phyloP scores from a whole-genome alignment of 2,888 invertebrate species.

The Drosophila emarginata region DNA sequence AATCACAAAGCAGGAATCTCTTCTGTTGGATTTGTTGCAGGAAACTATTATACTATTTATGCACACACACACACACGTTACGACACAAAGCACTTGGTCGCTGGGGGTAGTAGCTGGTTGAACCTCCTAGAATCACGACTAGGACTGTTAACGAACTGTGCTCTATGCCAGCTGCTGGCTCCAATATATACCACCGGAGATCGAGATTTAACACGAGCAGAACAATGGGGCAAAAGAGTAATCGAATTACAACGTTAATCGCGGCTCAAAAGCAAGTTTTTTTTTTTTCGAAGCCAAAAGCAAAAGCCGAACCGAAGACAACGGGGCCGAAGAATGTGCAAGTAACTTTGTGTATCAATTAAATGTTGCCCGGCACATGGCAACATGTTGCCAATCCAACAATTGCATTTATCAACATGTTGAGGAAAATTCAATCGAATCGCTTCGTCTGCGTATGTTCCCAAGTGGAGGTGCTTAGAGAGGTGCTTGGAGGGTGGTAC shows the following conservation, averaged over 20 bases:
- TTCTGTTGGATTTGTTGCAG: conserved; percentile 47
- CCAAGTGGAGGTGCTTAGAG: conserved; percentile 34
- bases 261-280: conserved; percentile 69
- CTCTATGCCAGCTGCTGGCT: conserved; percentile 79
- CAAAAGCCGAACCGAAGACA: conserved; percentile 51
- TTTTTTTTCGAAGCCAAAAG: conserved; percentile 15
- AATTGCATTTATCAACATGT: conserved; percentile 25
- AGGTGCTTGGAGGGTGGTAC: neutral
- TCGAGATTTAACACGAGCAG: conserved; percentile 57
- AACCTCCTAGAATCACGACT: conserved; percentile 83
- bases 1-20: conserved; percentile 59
- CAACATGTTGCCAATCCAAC: conserved; percentile 53
- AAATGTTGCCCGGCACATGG: conserved; percentile 43
- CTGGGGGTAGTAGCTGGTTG: conserved; percentile 73
- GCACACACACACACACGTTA: conserved; percentile 51
- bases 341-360: conserved; percentile 32
- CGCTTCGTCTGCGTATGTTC: conserved; percentile 12
- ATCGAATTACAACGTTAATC: conserved; percentile 76
- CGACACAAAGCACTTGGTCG: conserved; percentile 65
- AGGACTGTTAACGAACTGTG: conserved; percentile 84
- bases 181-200: conserved; percentile 81
- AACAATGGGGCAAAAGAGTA: conserved; percentile 73
- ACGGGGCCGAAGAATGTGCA: conserved; percentile 45
- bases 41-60: conserved; percentile 35
- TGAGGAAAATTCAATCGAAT: conserved; percentile 5